Evolutionary conservation across 2,888 invertebrate genomes (phyloP).

Genomic region (Pasiphila rectangulata): DNA sequence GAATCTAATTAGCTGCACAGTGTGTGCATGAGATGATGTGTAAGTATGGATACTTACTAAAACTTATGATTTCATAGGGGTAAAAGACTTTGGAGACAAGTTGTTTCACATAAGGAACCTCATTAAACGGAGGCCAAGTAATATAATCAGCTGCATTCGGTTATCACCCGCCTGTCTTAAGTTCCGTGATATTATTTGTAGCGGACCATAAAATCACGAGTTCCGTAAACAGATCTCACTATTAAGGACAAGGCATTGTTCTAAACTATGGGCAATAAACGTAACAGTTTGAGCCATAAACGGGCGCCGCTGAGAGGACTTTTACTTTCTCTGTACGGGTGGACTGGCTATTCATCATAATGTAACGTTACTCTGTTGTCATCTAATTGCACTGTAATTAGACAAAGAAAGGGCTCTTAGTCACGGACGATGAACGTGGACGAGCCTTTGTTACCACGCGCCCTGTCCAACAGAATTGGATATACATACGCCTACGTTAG

Average conservation of each 20-base stretch:
- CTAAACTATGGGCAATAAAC: conserved; percentile 32
- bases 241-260: conserved; percentile 33
- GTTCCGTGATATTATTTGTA: conserved; percentile 13
- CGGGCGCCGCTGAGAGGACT: conserved; percentile 42
- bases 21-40: background rate
- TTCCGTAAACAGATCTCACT: conserved; percentile 24
- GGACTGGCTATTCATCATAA: conserved; percentile 46
- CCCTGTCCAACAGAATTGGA: conserved; percentile 34
- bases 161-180: conserved; percentile 7
- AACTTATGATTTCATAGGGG: too few relatives aligned
- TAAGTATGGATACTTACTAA: background rate
- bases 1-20: conserved; percentile 13
- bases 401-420: conserved; percentile 46
- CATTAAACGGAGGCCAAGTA: background rate
- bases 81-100: background rate
- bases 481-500: conserved; percentile 15
- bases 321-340: conserved; percentile 63
- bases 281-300: conserved; percentile 44
- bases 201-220: conserved; percentile 18
- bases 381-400: conserved; percentile 57
- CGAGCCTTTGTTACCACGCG: conserved; percentile 48
- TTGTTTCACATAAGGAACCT: background rate
- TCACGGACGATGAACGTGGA: conserved; percentile 29
- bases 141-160: conserved; percentile 8
- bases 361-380: conserved; percentile 60